A percentile compares a stretch with the other conserved stretches of the same genome.
phyloP scores from a whole-genome alignment of 92 coral and sea anemone genomes.

The Porites evermanni region DNA sequence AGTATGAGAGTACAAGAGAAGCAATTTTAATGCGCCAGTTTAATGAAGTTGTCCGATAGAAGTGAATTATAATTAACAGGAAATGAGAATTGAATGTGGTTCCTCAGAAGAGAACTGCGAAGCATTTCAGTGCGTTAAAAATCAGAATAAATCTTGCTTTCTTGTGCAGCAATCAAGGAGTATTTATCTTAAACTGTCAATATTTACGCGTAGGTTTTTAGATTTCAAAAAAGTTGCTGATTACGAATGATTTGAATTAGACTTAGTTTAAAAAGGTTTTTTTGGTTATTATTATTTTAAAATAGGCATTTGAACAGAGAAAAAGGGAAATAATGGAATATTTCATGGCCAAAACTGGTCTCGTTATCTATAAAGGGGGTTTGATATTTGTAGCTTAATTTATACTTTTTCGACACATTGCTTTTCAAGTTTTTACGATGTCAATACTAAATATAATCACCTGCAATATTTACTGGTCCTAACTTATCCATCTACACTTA shows the following conservation, averaged over 20 bases:
- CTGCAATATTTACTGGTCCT: constrained; percentile 22
- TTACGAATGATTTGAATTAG: constrained; percentile 26
- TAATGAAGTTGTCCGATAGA: background rate
- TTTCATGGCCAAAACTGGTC: background rate
- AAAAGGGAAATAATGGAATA: background rate
- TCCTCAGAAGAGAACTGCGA: background rate
- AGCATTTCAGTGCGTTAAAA: constrained; percentile 26
- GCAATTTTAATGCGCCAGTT: background rate
- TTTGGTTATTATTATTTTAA: background rate
- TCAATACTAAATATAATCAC: constrained; percentile 22
- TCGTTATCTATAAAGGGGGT: too few species aligned
- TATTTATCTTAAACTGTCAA: constrained; percentile 45
- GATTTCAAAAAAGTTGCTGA: constrained; percentile 28
- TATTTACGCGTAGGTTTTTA: constrained; percentile 21
- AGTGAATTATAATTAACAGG: constrained; percentile 20
- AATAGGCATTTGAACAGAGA: too few species aligned
- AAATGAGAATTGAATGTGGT: constrained; percentile 18
- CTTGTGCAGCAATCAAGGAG: constrained; percentile 28
- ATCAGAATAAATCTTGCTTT: constrained; percentile 21
- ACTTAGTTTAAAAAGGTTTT: background rate
- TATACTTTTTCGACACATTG: background rate
- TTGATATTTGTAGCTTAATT: background rate
- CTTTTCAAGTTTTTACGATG: background rate
- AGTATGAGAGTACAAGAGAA: background rate
- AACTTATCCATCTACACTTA: constrained; percentile 1